Base-by-base conservation (phyloP, 2,113 vertebrate species). In the Sclerurus mexicanus region DNA sequence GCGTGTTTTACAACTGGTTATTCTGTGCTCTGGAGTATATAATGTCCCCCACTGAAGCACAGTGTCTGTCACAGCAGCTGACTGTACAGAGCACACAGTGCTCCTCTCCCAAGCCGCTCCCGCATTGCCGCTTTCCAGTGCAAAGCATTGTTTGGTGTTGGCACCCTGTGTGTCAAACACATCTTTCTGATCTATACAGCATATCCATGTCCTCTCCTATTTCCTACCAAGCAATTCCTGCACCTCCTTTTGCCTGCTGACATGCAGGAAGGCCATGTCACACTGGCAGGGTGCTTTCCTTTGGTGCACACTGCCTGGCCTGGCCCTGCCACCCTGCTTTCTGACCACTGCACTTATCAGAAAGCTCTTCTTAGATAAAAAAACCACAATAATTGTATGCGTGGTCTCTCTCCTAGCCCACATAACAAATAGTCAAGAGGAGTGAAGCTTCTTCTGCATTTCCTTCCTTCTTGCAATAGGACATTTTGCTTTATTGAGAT, bases 301-400 rank as follows among this genome's bases (percentile, higher is more conserved):
- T 60, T 50, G 23, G 44, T 16, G 49, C 7, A 52, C 8, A 7
- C 25, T 55, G 20, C 40, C 55, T 56, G 35, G 28, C 35, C 40
- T 3, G 1, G 28, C 30, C 31, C 46, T 27, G 22, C 24, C 42
- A 42, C 14, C 18, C 74, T 56, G 15, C 53, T 47, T 77, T 52
- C 42, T 58, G 42, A 64, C 58, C 28, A 24, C n/a, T 63, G 63
- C 44, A 72, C 52, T 62, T 76, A 77, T 28, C 12, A 50, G 16
- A 53, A 82, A 84, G 25, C 35, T 72, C 22, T 73, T 81, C 20
- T 46, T 52, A 56, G 10, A n/a, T 76, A 39, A 69, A 69, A 58
- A 9, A 0, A 50, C 0, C 0, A 9, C 35, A 50, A 31, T 11
- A n/a, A 24, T 12, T 39, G 33, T 23, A 27, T 6, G 13, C 40